Conservation (phyloP, 2,888 invertebrate species). For the Dascillus cervinus region DNA sequence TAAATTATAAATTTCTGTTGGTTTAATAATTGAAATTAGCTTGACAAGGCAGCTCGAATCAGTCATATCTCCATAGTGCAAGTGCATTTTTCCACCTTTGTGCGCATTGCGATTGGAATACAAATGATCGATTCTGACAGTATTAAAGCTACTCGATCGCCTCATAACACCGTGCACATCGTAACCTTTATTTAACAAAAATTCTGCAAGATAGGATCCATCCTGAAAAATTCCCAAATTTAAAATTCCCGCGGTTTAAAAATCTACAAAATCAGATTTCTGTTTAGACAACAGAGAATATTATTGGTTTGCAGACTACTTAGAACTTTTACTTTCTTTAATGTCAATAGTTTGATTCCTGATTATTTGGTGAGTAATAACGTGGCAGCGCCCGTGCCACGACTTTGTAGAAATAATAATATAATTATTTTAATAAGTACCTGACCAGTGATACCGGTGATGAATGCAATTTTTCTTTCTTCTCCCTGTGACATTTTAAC, state of each 20-base stretch:
- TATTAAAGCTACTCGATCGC: conserved; percentile 92
- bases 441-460: conserved; percentile 96
- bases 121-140: conserved; percentile 88
- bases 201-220: conserved; percentile 93
- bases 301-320: too few relatives aligned
- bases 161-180: conserved; percentile 92
- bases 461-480: conserved; percentile 71
- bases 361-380: too few relatives aligned
- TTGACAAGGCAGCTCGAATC: conserved; percentile 91
- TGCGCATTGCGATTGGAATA: conserved; percentile 86
- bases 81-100: conserved; percentile 74
- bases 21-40: conserved; percentile 67
- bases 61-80: conserved; percentile 97
- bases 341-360: too few relatives aligned
- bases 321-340: too few relatives aligned
- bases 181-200: conserved; percentile 84
- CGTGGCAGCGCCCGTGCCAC: too few relatives aligned
- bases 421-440: conserved; percentile 50
- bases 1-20: conserved; percentile 93
- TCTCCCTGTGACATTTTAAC: conserved; percentile 1
- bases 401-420: too few relatives aligned
- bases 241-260: conserved; percentile 6
- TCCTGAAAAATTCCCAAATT: conserved; percentile 55
- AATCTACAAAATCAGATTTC: too few relatives aligned
- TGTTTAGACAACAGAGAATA: too few relatives aligned